phyloP scores from a whole-genome alignment of 2,797 vertebrate genomes.

The Propithecus perrieri region DNA sequence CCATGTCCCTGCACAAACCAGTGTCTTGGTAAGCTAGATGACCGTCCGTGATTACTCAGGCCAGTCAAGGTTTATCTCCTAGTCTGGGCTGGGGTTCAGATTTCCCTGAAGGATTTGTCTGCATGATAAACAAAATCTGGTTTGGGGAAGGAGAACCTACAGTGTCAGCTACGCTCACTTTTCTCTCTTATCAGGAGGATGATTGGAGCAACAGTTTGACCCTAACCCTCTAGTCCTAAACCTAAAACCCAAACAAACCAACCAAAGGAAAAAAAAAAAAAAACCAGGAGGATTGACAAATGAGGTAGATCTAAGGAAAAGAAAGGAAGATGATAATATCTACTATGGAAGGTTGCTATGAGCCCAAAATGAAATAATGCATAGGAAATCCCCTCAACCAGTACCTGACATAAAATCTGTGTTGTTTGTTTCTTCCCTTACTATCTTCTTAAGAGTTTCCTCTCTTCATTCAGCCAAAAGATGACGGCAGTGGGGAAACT shows the following conservation, averaged over 20 bases:
- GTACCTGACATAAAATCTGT: neutral
- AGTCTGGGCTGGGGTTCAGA: neutral
- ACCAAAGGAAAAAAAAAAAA: no score
- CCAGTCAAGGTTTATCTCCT: neutral
- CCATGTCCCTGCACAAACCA: neutral
- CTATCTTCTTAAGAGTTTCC: neutral
- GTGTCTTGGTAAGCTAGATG: neutral
- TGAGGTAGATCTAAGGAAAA: no score
- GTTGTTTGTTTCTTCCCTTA: neutral
- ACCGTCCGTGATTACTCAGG: neutral
- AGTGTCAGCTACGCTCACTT: neutral
- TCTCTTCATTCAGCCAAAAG: neutral
- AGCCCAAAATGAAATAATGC: neutral
- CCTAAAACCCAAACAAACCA: no score
- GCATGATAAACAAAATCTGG: neutral
- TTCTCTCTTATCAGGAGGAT: neutral
- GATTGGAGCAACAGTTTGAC: neutral
- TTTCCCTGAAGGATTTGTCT: neutral
- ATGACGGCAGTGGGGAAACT: conserved; percentile 28
- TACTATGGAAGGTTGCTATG: neutral
- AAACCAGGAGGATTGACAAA: no score
- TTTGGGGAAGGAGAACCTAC: neutral
- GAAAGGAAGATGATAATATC: neutral
- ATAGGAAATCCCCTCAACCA: neutral
- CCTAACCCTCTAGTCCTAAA: no score